Evolutionary conservation across 2,113 vertebrate species (phyloP).

Genomic region (Rhagologus leucostigma): DNA sequence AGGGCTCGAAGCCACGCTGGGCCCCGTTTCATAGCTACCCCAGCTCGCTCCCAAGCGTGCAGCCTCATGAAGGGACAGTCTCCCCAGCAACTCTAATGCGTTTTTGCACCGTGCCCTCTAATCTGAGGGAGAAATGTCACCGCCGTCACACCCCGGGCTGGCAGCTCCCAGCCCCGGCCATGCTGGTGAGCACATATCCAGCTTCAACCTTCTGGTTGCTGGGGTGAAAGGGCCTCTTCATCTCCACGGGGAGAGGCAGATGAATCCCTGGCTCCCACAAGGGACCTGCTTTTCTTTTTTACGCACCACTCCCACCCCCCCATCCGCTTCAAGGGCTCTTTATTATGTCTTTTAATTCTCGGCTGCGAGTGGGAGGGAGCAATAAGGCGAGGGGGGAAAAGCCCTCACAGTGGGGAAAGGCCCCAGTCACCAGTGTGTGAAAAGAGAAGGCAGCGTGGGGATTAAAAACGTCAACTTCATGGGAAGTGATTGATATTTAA

Average conservation of each 20-base stretch:
- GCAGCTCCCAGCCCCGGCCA: conserved; percentile 36
- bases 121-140: conserved; percentile 55
- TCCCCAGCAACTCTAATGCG: conserved; percentile 66
- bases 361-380: not conserved
- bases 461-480: conserved; percentile 33
- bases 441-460: not conserved
- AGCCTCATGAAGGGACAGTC: conserved; percentile 34
- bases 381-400: not conserved
- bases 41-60: conserved; percentile 17
- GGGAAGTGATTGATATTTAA: conserved; percentile 27
- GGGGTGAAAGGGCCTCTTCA: conserved; percentile 63
- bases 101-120: not conserved
- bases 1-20: not conserved
- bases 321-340: not conserved
- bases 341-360: conserved; percentile 52
- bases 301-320: not conserved
- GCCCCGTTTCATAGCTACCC: conserved; percentile 33
- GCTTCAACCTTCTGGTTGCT: conserved; percentile 59
- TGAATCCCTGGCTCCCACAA: conserved; percentile 39
- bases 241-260: conserved; percentile 35
- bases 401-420: not conserved
- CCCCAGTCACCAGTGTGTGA: conserved; percentile 18
- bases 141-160: conserved; percentile 11
- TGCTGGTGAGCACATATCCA: conserved; percentile 50
- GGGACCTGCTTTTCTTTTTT: not conserved